A percentile compares a stretch with the other conserved stretches of the same genome.
phyloP scores from a whole-genome alignment of 2,113 vertebrate genomes.

The Cephalopterus ornatus region DNA sequence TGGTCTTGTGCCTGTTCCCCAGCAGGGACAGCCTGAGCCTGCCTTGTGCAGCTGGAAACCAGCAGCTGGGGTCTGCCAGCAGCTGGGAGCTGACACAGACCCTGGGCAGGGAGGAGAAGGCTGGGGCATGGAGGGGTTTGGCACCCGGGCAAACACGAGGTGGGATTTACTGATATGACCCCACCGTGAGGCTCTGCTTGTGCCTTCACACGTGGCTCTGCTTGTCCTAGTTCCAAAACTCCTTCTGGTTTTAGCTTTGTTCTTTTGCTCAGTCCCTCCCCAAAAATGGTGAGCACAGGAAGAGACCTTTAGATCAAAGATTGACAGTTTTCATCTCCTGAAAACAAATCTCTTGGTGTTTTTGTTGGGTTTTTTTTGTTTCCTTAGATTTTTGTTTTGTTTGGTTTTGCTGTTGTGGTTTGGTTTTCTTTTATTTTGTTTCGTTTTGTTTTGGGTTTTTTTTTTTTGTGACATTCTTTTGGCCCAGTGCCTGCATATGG shows the following conservation, averaged over 20 bases:
- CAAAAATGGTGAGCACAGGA: background rate
- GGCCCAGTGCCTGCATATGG: background rate
- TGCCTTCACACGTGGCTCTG: background rate
- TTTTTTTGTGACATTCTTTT: background rate
- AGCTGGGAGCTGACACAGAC: background rate
- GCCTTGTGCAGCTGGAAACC: background rate
- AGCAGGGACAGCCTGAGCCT: background rate
- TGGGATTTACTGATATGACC: rapidly evolving
- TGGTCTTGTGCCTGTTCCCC: background rate
- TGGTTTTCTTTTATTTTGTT: background rate
- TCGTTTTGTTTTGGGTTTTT: rapidly evolving
- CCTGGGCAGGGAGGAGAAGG: background rate
- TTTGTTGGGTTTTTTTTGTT: background rate
- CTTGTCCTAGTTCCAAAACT: background rate
- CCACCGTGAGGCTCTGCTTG: background rate
- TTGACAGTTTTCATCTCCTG: background rate
- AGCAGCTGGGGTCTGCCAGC: background rate
- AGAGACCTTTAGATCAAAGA: background rate
- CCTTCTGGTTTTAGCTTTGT: background rate
- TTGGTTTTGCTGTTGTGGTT: background rate
- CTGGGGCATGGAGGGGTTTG: background rate
- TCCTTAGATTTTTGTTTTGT: background rate
- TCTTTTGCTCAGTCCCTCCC: background rate
- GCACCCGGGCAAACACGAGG: rapidly evolving
- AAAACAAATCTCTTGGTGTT: background rate